Evolutionary conservation across 2,888 invertebrate genomes (phyloP).

Genomic region (Eurytoma californica): DNA sequence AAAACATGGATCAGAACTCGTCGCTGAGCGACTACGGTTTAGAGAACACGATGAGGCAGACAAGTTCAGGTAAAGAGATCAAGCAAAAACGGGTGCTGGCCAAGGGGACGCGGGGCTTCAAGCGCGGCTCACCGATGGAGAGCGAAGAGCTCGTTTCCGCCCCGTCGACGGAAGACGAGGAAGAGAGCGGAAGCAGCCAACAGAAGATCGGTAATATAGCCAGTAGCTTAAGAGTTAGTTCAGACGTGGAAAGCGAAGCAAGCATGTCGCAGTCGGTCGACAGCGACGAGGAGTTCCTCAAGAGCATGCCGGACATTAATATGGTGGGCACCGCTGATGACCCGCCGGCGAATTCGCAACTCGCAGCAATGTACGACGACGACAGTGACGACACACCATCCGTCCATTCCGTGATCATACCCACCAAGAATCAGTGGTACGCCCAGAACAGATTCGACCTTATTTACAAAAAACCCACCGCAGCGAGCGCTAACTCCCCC

Average conservation of each 20-base stretch:
- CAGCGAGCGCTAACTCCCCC: not conserved
- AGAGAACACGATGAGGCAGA: not conserved
- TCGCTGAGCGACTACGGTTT: constrained; percentile 25
- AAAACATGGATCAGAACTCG: constrained; percentile 33
- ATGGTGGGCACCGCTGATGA: constrained; percentile 62
- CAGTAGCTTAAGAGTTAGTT: constrained; percentile 2
- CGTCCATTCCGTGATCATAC: not conserved
- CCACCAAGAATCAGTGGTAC: constrained; percentile 28
- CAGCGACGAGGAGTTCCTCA: constrained; percentile 61
- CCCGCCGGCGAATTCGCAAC: constrained; percentile 50
- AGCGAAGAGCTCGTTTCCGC: constrained; percentile 35
- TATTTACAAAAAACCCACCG: constrained; percentile 7
- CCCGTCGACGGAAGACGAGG: constrained; percentile 27
- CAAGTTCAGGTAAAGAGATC: no score
- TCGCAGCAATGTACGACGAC: constrained; percentile 43
- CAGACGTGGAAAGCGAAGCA: not conserved
- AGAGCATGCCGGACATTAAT: constrained; percentile 63
- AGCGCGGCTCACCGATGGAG: constrained; percentile 22
- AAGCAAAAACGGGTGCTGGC: not conserved
- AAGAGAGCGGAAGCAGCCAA: not conserved
- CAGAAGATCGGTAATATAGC: constrained; percentile 40
- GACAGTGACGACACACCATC: constrained; percentile 4
- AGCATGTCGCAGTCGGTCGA: not conserved
- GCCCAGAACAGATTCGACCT: constrained; percentile 41
- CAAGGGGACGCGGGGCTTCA: constrained; percentile 38